phyloP scores from a whole-genome alignment of 2,113 vertebrate genomes.

The Addax nasomaculatus region DNA sequence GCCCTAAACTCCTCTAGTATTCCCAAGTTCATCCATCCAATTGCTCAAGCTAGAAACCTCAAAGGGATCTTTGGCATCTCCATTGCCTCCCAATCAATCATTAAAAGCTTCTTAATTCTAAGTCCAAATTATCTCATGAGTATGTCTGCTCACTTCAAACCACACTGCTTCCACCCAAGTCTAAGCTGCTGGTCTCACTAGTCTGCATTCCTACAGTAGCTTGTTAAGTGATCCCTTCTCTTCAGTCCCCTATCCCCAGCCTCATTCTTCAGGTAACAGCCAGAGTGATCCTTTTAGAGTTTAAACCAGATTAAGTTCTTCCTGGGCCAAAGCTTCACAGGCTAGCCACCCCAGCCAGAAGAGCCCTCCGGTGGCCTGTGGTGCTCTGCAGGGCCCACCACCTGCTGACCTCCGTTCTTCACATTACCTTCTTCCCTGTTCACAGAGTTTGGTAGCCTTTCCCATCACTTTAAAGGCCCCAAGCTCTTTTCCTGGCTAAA shows the following conservation, averaged over 20 bases:
- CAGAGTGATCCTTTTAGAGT: neutral
- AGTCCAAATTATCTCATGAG: neutral
- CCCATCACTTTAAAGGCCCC: neutral
- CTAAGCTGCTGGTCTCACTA: rapidly evolving
- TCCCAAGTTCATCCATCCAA: neutral
- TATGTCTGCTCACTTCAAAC: neutral
- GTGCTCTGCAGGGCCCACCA: rapidly evolving
- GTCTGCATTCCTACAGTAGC: neutral
- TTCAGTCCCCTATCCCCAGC: neutral
- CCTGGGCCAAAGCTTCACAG: neutral
- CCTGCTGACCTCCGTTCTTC: neutral
- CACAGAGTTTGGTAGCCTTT: neutral
- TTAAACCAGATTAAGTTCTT: neutral
- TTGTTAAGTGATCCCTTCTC: neutral
- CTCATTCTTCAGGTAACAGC: neutral
- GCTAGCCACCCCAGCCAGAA: neutral
- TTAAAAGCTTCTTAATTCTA: neutral
- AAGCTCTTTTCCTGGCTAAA: neutral
- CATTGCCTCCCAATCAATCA: neutral
- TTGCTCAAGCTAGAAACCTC: neutral
- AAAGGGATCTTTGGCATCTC: neutral
- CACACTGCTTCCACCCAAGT: rapidly evolving
- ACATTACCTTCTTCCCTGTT: neutral
- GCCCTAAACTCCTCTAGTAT: neutral
- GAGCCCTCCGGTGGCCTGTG: rapidly evolving